phyloP scores from a whole-genome alignment of 2,797 vertebrate species.

The Tamandua tetradactyla region DNA sequence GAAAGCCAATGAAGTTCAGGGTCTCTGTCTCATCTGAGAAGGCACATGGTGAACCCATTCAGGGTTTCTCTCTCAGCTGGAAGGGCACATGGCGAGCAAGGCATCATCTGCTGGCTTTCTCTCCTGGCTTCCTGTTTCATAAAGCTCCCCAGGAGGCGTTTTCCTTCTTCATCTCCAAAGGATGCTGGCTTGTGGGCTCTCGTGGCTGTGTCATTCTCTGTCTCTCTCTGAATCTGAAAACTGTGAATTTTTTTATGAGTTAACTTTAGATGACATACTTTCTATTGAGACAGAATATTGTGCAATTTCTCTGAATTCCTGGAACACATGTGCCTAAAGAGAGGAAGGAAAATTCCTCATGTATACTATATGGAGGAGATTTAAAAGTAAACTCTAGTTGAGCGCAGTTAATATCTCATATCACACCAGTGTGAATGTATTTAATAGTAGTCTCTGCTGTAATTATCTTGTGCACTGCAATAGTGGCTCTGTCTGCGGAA shows the following conservation, averaged over 20 bases:
- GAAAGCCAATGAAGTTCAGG: too few species aligned
- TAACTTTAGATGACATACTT: not conserved
- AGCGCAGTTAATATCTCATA: not conserved
- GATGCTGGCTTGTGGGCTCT: too few species aligned
- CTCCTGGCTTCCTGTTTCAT: too few species aligned
- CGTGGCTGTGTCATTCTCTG: too few species aligned
- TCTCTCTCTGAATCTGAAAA: too few species aligned
- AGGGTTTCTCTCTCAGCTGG: too few species aligned
- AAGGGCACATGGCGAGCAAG: too few species aligned
- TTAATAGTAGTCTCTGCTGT: conserved; percentile 37
- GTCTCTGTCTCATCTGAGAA: too few species aligned
- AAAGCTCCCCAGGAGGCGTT: too few species aligned
- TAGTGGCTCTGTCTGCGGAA: conserved; percentile 43
- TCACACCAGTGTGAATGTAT: conserved; percentile 5
- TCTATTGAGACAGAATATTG: not conserved
- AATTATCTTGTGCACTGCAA: conserved; percentile 46
- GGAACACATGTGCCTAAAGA: not conserved
- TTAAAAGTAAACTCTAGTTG: conserved; percentile 29
- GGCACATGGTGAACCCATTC: too few species aligned
- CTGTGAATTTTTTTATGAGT: not conserved
- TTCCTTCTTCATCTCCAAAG: too few species aligned
- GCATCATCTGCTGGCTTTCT: too few species aligned
- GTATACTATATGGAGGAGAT: not conserved
- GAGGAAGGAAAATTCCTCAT: conserved; percentile 3
- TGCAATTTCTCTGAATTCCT: conserved; percentile 9